Percentiles rank a stretch among this genome's conserved stretches.
phyloP scores from a whole-genome alignment of 35 echinoderm and acorn worm genomes.

The Diadema setosum region DNA sequence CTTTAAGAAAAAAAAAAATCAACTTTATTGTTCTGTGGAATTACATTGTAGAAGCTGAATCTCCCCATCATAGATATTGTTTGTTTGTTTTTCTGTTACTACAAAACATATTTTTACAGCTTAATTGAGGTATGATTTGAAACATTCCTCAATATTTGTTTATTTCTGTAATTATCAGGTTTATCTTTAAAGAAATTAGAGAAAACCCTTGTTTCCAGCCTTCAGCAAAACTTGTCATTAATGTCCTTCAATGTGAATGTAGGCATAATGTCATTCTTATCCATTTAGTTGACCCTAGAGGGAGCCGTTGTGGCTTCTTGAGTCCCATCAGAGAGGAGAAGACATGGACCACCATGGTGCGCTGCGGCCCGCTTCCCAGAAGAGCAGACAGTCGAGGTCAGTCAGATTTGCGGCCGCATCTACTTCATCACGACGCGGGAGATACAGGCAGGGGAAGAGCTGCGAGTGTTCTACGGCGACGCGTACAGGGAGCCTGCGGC shows the following conservation, averaged over 20 bases:
- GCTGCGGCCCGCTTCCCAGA: conserved; percentile 26
- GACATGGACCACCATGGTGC: conserved; percentile 88
- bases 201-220: no score
- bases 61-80: no score
- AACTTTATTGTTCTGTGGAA: no score
- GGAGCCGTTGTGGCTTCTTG: background rate
- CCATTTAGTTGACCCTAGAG: background rate
- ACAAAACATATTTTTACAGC: no score
- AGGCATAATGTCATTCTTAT: background rate
- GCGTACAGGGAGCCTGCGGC: conserved; percentile 22
- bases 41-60: no score
- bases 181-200: background rate
- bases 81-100: no score
- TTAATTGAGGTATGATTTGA: no score
- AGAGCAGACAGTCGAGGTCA: conserved; percentile 80
- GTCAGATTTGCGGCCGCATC: conserved; percentile 63
- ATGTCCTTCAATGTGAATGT: background rate
- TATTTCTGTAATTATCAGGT: background rate
- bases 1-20: no score
- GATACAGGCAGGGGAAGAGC: conserved; percentile 61
- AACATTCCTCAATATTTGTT: no score
- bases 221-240: background rate
- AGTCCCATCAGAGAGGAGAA: background rate
- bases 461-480: conserved; percentile 70
- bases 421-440: conserved; percentile 60